These are phyloP conservation scores for Pseudonaja textilis DNA, from an alignment of 2,113 vertebrate genomes.

Conservation along the genomic window DNA sequence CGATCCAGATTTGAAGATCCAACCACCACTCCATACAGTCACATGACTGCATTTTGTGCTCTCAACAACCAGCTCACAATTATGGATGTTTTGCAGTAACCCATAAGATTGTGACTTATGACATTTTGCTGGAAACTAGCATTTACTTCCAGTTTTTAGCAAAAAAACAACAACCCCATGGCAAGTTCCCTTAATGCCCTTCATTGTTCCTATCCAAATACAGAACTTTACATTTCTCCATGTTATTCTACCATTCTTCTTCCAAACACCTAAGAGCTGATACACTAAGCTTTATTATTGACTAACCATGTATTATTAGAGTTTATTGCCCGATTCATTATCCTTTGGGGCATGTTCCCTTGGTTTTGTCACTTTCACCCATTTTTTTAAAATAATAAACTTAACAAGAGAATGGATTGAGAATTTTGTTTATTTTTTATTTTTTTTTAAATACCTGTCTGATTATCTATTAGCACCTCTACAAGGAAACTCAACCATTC, in stretches of 20 bases:
- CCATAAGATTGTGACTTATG: too few relatives aligned
- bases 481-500: conserved; percentile 63
- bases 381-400: conserved; percentile 60
- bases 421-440: conserved; percentile 18
- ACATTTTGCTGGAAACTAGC: too few relatives aligned
- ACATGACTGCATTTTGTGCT: too few relatives aligned
- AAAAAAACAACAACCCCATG: too few relatives aligned
- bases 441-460: conserved; percentile 32
- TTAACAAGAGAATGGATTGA: conserved; percentile 60
- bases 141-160: too few relatives aligned
- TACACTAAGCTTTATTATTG: neutral
- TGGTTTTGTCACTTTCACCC: conserved; percentile 5
- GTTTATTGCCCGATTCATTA: conserved; percentile 21
- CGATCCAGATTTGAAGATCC: too few relatives aligned
- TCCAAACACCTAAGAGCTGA: neutral
- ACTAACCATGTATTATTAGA: neutral
- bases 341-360: neutral
- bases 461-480: conserved; percentile 80
- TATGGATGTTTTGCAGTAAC: too few relatives aligned
- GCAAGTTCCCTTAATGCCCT: neutral
- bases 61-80: too few relatives aligned
- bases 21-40: too few relatives aligned
- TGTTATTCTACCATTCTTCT: neutral
- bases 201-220: neutral
- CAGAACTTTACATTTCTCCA: neutral